These are phyloP conservation scores for Orientallactaga bullata DNA, from an alignment of 2,113 vertebrate species.

Conservation along the genomic window DNA sequence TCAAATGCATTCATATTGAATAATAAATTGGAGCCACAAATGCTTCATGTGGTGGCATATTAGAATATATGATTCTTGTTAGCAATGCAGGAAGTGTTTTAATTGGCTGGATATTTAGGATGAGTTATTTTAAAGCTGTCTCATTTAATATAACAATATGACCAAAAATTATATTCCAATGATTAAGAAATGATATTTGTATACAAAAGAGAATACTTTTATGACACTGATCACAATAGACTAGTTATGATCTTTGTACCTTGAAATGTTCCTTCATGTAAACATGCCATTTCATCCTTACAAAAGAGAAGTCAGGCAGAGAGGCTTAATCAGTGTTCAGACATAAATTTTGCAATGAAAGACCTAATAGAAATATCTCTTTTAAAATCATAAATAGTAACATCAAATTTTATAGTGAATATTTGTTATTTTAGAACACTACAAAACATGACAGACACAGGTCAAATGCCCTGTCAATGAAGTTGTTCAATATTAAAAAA, in stretches of 20 bases:
- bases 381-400: constrained; percentile 13
- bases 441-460: background rate
- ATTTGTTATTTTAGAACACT: background rate
- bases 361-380: background rate
- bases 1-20: constrained; percentile 72
- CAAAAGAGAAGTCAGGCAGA: background rate
- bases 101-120: constrained; percentile 62
- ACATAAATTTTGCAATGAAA: background rate
- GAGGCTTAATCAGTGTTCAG: background rate
- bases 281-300: background rate
- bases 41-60: constrained; percentile 18
- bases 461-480: background rate
- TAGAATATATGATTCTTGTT: constrained; percentile 46
- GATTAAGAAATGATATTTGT: constrained; percentile 26
- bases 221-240: background rate
- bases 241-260: background rate
- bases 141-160: constrained; percentile 60
- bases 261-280: background rate
- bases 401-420: background rate
- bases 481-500: background rate
- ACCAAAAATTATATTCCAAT: constrained; percentile 47
- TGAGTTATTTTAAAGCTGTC: constrained; percentile 64
- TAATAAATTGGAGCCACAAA: constrained; percentile 52
- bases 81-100: constrained; percentile 58
- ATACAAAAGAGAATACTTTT: background rate